A percentile compares a stretch with the other conserved stretches of the same genome.
These are phyloP conservation scores for Miichthys miiuy DNA, from an alignment of 2,797 vertebrate species.

Conservation along the genomic window DNA sequence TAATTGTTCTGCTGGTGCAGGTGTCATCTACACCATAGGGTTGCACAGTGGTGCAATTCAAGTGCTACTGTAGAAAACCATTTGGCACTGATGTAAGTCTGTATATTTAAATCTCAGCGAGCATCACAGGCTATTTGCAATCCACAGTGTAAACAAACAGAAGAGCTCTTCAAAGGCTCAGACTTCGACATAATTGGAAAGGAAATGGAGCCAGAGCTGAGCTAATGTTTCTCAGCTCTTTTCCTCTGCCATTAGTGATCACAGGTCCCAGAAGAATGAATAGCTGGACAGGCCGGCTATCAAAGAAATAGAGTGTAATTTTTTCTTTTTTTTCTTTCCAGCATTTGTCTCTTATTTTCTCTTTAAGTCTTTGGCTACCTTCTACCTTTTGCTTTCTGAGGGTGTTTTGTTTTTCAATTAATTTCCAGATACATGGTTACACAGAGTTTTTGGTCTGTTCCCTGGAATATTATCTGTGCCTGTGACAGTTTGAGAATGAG, in stretches of 20 bases:
- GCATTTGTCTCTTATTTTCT: background rate
- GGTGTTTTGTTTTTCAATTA: background rate
- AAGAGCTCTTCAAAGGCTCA: conserved; percentile 76
- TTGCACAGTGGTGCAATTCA: conserved; percentile 35
- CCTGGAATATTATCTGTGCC: conserved; percentile 28
- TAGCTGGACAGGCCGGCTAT: conserved; percentile 54
- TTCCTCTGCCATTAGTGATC: conserved; percentile 72
- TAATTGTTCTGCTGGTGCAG: conserved; percentile 22
- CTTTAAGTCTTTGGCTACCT: background rate
- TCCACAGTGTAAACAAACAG: conserved; percentile 76
- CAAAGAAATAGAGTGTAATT: conserved; percentile 37
- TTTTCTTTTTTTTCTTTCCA: background rate
- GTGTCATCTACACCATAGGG: conserved; percentile 39
- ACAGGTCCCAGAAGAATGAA: conserved; percentile 56
- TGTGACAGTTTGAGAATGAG: conserved; percentile 14
- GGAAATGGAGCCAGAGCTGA: conserved; percentile 73
- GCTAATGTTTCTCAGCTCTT: conserved; percentile 66
- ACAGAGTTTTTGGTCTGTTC: background rate
- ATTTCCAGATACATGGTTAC: background rate
- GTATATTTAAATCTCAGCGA: conserved; percentile 69
- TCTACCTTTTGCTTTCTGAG: background rate
- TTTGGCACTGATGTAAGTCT: conserved; percentile 53
- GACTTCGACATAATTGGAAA: conserved; percentile 75
- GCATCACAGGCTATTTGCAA: conserved; percentile 68
- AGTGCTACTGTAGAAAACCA: conserved; percentile 48